Base-by-base conservation (phyloP, 2,113 vertebrate genomes). In the Sinocyclocheilus grahami region DNA sequence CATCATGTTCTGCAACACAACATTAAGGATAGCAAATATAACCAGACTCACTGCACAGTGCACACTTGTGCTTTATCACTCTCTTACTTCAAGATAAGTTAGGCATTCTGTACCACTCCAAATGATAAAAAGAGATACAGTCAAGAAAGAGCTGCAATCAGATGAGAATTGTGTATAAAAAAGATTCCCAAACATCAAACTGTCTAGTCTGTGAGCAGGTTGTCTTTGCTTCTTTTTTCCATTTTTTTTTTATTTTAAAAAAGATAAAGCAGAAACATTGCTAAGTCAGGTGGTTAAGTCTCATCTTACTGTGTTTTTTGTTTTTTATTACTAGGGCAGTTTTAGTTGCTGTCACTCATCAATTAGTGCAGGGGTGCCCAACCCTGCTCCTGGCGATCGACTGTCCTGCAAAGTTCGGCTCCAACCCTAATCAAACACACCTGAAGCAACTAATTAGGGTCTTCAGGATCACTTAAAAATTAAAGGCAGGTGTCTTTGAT, bases 331-430 rank as follows among this genome's bases (percentile, higher is more conserved):
- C 95, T 90, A 80, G 87, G 88, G 88, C 76, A n/a, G 63, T 92
- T 93, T 95, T 94, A 94, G 93, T 93, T 93, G 88, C 95, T 92
- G 93, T 93, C 94, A 92, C 90, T 92, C 88, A 89, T 92, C 89
- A 92, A 96, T 94, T 93, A 95, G 94, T 95, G 92, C 37, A 39
- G 37, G 0, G 37, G 37, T 27, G 27, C 27, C 27, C 27, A 27
- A 27, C 27, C 27, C 27, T 27, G 27, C 27, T 27, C 27, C 27
- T 27, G 27, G 27, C 27, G 27, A 27, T 27, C 27, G 27, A 27
- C 27, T 27, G 27, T 27, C 27, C 27, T 27, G 27, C 27, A 27
- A 27, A 27, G 27, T 27, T 27, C 1, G 1, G 27, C 27, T 27
- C 27, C 27, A 27, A 27, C 27, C 1, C 1, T 27, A 27, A 27